phyloP scores from a whole-genome alignment of 2,113 vertebrate species.

The Connochaetes taurinus region DNA sequence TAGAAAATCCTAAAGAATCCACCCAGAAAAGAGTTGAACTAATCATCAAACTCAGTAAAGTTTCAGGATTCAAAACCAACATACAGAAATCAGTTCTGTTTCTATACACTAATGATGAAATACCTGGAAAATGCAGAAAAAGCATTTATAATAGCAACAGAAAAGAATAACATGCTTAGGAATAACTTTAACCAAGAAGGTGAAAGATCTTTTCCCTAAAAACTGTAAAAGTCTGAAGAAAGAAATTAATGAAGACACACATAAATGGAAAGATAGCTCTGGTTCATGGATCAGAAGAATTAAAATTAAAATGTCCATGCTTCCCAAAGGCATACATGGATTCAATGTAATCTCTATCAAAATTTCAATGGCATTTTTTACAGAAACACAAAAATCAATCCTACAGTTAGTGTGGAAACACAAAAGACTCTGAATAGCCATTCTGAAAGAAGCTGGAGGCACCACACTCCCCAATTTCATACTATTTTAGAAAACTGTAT shows the following conservation, averaged over 20 bases:
- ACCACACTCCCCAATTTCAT: not conserved
- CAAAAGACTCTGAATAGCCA: not conserved
- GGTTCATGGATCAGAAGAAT: not conserved
- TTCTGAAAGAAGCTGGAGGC: not conserved
- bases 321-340: not conserved
- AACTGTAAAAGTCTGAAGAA: not conserved
- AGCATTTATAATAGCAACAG: not conserved
- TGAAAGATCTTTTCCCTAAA: not conserved
- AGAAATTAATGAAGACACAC: not conserved
- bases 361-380: not conserved
- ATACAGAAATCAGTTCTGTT: not conserved
- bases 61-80: not conserved
- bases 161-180: not conserved
- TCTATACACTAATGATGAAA: not conserved
- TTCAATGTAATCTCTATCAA: not conserved
- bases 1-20: not conserved
- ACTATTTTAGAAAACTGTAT: not conserved
- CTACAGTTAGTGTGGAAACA: not conserved
- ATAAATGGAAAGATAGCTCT: not conserved
- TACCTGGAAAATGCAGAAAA: not conserved
- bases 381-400: not conserved
- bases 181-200: not conserved
- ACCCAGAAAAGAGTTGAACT: not conserved
- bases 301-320: not conserved
- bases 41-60: not conserved